These are phyloP conservation scores for Labeo catla DNA, from an alignment of 2,113 vertebrate genomes.

Conservation along the genomic window DNA sequence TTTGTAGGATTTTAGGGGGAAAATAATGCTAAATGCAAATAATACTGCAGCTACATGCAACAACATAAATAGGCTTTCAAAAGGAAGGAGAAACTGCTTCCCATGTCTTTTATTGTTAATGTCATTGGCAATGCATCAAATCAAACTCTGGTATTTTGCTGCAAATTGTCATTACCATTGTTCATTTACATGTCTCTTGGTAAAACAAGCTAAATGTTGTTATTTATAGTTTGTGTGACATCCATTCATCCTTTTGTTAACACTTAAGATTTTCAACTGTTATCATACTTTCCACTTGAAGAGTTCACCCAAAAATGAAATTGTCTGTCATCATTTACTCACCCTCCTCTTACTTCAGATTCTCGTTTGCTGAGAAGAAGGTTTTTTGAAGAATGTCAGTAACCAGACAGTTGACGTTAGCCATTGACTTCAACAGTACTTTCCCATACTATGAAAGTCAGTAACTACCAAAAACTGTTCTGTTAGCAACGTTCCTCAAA, in stretches of 20 bases:
- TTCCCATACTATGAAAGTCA: too few relatives aligned
- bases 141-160: slow-evolving; percentile 5
- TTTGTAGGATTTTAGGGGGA: neutral
- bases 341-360: too few relatives aligned
- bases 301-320: too few relatives aligned
- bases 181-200: neutral
- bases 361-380: too few relatives aligned
- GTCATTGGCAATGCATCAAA: neutral
- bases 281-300: neutral
- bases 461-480: too few relatives aligned
- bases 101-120: neutral
- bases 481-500: too few relatives aligned
- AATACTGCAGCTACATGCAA: neutral
- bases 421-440: neutral
- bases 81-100: neutral
- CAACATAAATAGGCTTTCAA: neutral
- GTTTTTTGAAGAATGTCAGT: too few relatives aligned
- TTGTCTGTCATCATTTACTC: too few relatives aligned
- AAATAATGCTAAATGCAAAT: neutral
- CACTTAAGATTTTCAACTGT: neutral
- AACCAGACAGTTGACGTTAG: too few relatives aligned
- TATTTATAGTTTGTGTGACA: neutral
- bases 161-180: neutral
- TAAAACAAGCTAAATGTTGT: neutral
- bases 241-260: neutral